Evolutionary conservation across 2,113 vertebrate genomes (phyloP).

Genomic region (Ceyx melanurus): DNA sequence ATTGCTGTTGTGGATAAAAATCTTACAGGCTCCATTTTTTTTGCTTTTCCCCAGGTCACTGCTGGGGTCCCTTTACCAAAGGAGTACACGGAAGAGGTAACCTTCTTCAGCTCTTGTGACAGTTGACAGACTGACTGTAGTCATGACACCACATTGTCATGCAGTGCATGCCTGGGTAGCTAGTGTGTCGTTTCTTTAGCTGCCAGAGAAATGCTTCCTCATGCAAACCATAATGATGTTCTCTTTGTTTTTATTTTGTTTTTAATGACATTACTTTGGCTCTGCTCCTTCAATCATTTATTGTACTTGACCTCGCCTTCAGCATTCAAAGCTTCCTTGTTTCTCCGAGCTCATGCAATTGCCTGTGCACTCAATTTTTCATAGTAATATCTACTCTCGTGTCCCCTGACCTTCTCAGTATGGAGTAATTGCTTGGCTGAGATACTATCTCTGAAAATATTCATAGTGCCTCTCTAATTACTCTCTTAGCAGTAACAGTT

Average conservation of each 20-base stretch:
- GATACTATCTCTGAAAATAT: conserved; percentile 13
- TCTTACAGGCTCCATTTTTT: background rate
- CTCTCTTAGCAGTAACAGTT: background rate
- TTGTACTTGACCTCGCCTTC: background rate
- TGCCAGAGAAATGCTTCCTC: background rate
- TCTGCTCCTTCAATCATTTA: background rate
- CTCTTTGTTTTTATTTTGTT: background rate
- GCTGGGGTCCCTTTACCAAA: conserved; percentile 92
- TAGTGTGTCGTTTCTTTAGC: background rate
- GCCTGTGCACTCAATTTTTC: background rate
- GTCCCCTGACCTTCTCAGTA: background rate
- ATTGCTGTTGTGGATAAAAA: background rate
- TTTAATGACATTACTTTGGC: background rate
- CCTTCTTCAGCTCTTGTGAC: background rate
- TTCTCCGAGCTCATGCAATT: background rate
- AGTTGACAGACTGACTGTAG: background rate
- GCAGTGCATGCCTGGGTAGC: background rate
- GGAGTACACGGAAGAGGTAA: conserved; percentile 94
- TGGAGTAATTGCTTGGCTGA: background rate
- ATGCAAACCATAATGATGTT: background rate
- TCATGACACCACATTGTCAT: background rate
- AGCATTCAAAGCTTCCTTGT: background rate
- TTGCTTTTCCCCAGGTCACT: conserved; percentile 80
- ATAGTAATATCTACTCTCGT: background rate
- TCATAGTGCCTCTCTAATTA: conserved; percentile 20